Evolutionary conservation across 1,140 invertebrate genomes (phyloP), one percentile per base, ranked within the genome.

Genomic region (Drosophila nikananu): DNA sequence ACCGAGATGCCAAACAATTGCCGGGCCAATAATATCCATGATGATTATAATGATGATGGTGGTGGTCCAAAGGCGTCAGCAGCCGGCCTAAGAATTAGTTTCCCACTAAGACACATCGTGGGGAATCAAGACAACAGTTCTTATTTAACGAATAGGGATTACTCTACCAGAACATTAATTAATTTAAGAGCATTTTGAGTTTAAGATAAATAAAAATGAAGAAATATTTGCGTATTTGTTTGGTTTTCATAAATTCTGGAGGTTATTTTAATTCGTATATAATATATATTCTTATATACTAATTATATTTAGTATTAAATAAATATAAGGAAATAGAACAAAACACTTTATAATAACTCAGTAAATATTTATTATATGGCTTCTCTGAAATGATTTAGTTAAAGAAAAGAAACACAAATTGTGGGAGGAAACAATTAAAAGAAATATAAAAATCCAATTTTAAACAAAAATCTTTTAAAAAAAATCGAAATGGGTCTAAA

Each of bases 61-160:
- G 71, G 37, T 52, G 70, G 70, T 60, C 70, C 67, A 73, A 73
- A 77, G 74, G 74, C 75, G 74, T 77, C 75, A 77, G 76, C 74
- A 68, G 42, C 27, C 32, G 75, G 65, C 58, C 75, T 37, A 52
- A 59, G 61, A 78, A 71, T 78, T 17, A 57, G 52, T 77, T 68
- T 61, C n/a, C 37, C 49, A 61, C n/a, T n/a, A n/a, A n/a, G n/a
- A n/a, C n/a, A n/a, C 64, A 77, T 30, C 10, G 27, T 39, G 2
- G 19, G 25, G 59, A 48, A 46, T 52, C 19, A 52, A 41, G 25
- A 1, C 5, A 17, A 39, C 3, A 37, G 27, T n/a, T 25, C 39
- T 12, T 5, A 25, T 13, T 12, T 0, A 13, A 10, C 25, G 68
- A 73, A 42, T 42, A 0, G 3, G 3, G 9, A 51, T 21, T 75